These are phyloP conservation scores for Rhingia campestris DNA, from an alignment of 2,888 invertebrate genomes.

Conservation along the genomic window DNA sequence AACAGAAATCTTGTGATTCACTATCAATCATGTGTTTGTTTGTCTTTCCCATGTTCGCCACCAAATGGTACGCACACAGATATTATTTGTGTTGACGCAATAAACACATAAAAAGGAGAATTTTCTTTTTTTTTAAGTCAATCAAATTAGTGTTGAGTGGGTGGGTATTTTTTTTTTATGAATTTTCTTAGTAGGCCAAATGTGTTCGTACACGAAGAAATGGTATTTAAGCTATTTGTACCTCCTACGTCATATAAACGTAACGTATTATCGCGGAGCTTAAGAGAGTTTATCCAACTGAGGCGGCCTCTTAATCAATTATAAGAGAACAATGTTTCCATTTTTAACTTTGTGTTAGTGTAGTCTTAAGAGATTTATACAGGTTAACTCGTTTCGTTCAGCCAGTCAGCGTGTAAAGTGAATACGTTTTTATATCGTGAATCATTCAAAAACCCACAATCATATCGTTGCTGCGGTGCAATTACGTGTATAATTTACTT, in stretches of 20 bases:
- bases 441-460: constrained; percentile 19
- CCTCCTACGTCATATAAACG: no score
- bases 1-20: not conserved
- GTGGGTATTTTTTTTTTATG: no score
- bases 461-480: constrained; percentile 3
- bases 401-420: not conserved
- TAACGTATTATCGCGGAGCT: not conserved
- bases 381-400: not conserved
- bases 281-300: not conserved
- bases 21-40: constrained; percentile 7
- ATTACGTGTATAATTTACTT: constrained; percentile 29
- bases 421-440: not conserved
- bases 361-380: not conserved
- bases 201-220: no score
- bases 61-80: not conserved
- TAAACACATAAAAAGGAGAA: not conserved
- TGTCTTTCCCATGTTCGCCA: not conserved
- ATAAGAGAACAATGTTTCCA: not conserved
- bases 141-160: no score
- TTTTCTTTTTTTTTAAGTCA: not conserved
- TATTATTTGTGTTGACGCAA: no score
- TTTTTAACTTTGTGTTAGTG: not conserved
- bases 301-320: not conserved
- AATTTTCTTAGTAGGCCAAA: no score
- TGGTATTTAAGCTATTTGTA: no score